A percentile compares a stretch with the other conserved stretches of the same genome.
These are phyloP conservation scores for Potamarius usumacintae DNA, from an alignment of 2,113 vertebrate genomes.

Conservation along the genomic window DNA sequence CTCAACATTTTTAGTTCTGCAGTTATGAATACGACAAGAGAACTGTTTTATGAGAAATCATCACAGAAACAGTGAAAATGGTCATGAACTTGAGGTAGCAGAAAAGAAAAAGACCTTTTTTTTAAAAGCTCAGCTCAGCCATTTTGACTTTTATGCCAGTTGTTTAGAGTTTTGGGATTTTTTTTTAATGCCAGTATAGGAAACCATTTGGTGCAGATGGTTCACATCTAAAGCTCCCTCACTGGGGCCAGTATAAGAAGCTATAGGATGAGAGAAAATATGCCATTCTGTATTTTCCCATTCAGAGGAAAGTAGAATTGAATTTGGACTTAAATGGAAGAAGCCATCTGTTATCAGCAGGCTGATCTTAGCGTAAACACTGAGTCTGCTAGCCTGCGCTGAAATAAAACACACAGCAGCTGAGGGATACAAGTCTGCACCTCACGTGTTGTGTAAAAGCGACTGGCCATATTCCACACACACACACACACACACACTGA, in stretches of 20 bases:
- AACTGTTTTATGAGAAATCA: background rate
- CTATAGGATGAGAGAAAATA: background rate
- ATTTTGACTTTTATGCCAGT: background rate
- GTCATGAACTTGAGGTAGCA: background rate
- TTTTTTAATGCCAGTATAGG: background rate
- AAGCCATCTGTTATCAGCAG: background rate
- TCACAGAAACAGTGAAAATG: background rate
- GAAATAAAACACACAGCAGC: conserved; percentile 43
- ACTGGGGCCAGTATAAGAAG: background rate
- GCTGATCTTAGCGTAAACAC: conserved; percentile 56
- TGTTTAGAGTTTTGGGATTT: background rate
- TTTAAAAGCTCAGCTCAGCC: no score
- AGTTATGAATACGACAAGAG: background rate
- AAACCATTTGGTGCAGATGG: background rate
- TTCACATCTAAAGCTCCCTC: background rate
- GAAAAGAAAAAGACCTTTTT: no score
- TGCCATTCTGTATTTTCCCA: background rate
- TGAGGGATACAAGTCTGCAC: conserved; percentile 22
- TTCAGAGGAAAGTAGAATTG: background rate
- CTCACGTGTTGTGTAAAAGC: background rate
- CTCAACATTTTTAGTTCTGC: background rate
- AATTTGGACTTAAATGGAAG: conserved; percentile 35
- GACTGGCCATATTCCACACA: background rate
- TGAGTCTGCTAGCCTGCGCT: conserved; percentile 34
- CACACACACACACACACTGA: conserved; percentile 21